Evolutionary conservation across 2,113 vertebrate genomes (phyloP).

Genomic region (Passer domesticus): DNA sequence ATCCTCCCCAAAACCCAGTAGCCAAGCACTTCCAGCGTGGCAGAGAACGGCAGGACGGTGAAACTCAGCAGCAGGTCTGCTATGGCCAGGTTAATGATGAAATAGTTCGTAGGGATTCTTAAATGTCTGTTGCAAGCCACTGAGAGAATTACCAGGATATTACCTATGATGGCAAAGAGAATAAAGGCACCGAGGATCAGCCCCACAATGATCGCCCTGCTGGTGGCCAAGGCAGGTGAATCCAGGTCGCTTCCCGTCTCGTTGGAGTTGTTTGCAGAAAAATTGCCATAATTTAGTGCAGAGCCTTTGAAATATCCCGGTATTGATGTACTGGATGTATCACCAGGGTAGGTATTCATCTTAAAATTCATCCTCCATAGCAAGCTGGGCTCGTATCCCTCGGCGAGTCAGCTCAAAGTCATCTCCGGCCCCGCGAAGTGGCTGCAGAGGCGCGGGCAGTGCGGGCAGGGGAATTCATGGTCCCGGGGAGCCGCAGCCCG

Average conservation of each 20-base stretch:
- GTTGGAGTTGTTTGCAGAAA: slow-evolving; percentile 74
- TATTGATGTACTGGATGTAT: slow-evolving; percentile 67
- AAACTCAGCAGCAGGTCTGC: slow-evolving; percentile 93
- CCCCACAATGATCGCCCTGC: slow-evolving; percentile 86
- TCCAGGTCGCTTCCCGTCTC: slow-evolving; percentile 74
- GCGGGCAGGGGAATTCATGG: slow-evolving; percentile 29
- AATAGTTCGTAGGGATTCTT: slow-evolving; percentile 95
- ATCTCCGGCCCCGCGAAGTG: slow-evolving; percentile 24
- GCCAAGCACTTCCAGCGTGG: slow-evolving; percentile 87
- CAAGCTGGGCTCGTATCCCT: slow-evolving; percentile 45
- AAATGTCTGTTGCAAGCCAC: slow-evolving; percentile 96
- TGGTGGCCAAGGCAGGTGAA: slow-evolving; percentile 76
- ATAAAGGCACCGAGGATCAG: slow-evolving; percentile 93
- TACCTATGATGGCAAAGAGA: slow-evolving; percentile 92
- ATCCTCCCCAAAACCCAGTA: slow-evolving; percentile 93
- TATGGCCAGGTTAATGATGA: slow-evolving; percentile 95
- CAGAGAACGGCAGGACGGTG: slow-evolving; percentile 93
- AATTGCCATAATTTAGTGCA: slow-evolving; percentile 58
- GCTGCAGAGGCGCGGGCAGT: not conserved
- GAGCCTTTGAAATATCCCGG: slow-evolving; percentile 62
- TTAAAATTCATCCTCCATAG: slow-evolving; percentile 78
- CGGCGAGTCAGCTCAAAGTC: slow-evolving; percentile 61
- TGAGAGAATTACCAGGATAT: slow-evolving; percentile 94
- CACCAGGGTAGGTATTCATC: slow-evolving; percentile 68
- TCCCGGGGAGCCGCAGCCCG: slow-evolving; percentile 16